These are phyloP conservation scores for Frankliniella intonsa DNA, from an alignment of 2,888 invertebrate species.

Conservation along the genomic window DNA sequence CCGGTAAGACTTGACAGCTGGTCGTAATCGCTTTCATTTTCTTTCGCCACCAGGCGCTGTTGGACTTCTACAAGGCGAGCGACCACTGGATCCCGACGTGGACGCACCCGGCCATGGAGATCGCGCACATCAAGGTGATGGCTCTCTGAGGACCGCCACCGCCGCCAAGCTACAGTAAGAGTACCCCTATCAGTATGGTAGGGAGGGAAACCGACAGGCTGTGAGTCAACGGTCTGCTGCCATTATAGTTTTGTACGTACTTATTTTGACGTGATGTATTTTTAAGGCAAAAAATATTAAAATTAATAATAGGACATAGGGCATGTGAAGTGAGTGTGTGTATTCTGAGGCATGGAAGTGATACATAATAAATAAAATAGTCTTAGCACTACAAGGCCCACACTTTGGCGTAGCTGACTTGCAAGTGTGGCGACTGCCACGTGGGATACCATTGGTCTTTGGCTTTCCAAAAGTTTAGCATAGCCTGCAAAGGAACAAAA, in stretches of 20 bases:
- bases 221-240: not conserved
- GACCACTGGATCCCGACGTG: constrained; percentile 4
- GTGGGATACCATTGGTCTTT: constrained; percentile 58
- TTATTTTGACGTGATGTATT: not conserved
- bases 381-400: constrained; percentile 49
- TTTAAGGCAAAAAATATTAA: not conserved
- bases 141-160: not conserved
- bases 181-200: too few species aligned
- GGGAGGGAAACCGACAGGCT: not conserved
- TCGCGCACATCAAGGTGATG: not conserved
- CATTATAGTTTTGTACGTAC: not conserved
- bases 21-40: not conserved
- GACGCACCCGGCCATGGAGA: not conserved
- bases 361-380: not conserved
- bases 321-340: too few species aligned
- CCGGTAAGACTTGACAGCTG: too few species aligned
- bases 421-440: constrained; percentile 58
- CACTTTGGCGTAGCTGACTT: constrained; percentile 63
- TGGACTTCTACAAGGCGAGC: constrained; percentile 12
- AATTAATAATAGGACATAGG: too few species aligned
- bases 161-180: not conserved
- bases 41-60: not conserved
- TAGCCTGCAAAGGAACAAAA: constrained; percentile 46
- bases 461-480: constrained; percentile 63
- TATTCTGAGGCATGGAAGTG: too few species aligned